Percentiles rank a stretch among this genome's conserved stretches.
Evolutionary conservation across 1,140 invertebrate genomes (phyloP).

Genomic region (Cherax quadricarinatus): DNA sequence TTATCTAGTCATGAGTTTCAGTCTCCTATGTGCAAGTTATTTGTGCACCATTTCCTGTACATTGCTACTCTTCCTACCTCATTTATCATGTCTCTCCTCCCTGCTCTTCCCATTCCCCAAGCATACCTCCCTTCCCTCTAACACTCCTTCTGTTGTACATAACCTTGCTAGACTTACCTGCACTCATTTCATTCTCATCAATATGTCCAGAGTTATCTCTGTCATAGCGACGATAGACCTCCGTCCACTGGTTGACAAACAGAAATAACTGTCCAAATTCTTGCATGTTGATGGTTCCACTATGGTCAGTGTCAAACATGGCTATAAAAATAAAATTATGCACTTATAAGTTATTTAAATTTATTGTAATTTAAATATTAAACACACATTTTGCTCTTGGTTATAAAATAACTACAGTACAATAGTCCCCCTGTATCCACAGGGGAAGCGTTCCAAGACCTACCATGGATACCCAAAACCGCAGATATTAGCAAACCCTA

Average conservation of each 20-base stretch:
- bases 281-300: slow-evolving; percentile 89
- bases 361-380: too few relatives aligned
- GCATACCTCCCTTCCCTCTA: background rate
- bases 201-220: slow-evolving; percentile 89
- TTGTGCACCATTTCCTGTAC: background rate
- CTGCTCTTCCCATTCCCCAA: background rate
- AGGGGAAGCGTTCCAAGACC: too few relatives aligned
- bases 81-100: background rate
- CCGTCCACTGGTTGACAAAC: slow-evolving; percentile 92
- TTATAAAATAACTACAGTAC: too few relatives aligned
- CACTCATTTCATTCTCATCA: slow-evolving; percentile 86
- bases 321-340: slow-evolving; percentile 77
- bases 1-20: too few relatives aligned
- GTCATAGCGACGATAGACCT: slow-evolving; percentile 89
- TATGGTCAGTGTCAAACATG: slow-evolving; percentile 92
- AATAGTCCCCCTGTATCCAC: too few relatives aligned
- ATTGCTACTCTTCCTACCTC: background rate
- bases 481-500: too few relatives aligned
- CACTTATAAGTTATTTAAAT: background rate
- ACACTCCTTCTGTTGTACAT: background rate
- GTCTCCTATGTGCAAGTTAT: too few relatives aligned
- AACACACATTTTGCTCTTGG: too few relatives aligned
- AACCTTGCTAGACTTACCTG: slow-evolving; percentile 79
- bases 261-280: slow-evolving; percentile 93
- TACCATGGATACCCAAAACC: too few relatives aligned